Percentiles rank a stretch among this genome's conserved stretches.
phyloP scores from a whole-genome alignment of 2,797 vertebrate species.

The Poeciliopsis presidionis region DNA sequence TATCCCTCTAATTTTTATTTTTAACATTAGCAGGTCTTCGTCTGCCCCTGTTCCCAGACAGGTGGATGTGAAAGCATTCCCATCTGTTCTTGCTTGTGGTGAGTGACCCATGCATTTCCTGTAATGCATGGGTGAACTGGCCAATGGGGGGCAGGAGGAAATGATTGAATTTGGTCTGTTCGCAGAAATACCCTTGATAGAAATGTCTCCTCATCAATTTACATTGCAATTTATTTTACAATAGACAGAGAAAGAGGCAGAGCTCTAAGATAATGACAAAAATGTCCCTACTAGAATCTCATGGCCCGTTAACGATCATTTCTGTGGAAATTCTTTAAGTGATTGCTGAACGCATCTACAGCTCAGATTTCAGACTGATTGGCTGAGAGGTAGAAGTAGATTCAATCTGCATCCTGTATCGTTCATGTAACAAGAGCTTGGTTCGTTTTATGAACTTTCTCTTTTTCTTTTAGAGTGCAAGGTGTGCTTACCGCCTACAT shows the following conservation, averaged over 20 bases:
- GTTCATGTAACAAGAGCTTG: neutral
- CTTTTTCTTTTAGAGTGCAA: neutral
- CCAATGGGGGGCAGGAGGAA: slow-evolving; percentile 24
- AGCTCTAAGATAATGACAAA: neutral
- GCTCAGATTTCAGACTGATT: neutral
- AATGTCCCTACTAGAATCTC: neutral
- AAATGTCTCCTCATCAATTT: slow-evolving; percentile 27
- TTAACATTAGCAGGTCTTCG: slow-evolving; percentile 29
- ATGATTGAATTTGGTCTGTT: slow-evolving; percentile 48
- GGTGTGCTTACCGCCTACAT: neutral
- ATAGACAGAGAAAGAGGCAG: slow-evolving; percentile 4
- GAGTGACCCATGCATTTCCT: slow-evolving; percentile 23
- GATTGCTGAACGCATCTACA: neutral
- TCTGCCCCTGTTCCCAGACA: slow-evolving; percentile 47
- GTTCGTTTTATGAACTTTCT: neutral
- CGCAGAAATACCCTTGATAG: slow-evolving; percentile 26
- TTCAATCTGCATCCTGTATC: neutral
- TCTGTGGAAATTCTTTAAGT: neutral
- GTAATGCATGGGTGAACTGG: slow-evolving; percentile 22
- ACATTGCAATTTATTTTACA: slow-evolving; percentile 18
- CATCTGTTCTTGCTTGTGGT: slow-evolving; percentile 38
- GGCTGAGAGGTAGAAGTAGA: neutral
- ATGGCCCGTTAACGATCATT: neutral
- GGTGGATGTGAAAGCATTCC: slow-evolving; percentile 60
- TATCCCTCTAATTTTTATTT: slow-evolving; percentile 23